Evolutionary conservation across 2,888 invertebrate species (phyloP), one percentile per base, ranked within the genome.

Genomic region (Tenthredo scrophulariae): DNA sequence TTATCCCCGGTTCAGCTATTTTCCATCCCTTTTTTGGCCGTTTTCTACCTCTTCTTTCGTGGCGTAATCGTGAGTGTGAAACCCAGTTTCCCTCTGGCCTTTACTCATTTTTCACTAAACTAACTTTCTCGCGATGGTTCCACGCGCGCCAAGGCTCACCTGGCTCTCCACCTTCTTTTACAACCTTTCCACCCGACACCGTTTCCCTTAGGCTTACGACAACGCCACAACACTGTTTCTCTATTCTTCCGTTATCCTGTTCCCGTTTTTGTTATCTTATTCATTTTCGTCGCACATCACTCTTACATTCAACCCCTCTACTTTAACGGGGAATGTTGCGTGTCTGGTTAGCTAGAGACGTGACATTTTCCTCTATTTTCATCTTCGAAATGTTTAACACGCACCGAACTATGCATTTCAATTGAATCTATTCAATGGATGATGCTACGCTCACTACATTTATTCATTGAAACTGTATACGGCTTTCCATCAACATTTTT

Each of bases 61-160:
- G 62, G 37, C 40, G 80, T 40, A 80, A 80, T 80, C 62, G 22
- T 40, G 58, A 37, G 22, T 80, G 58, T 80, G 62, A 80, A 80
- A 80, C 33, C 40, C 46, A 54, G 77, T 77, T 50, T 50, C 77
- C 77, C 77, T 77, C 77, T 54, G 29, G 54, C 77, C 77, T 77
- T 77, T 54, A 54, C 85, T 85, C 82, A 85, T 85, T 85, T 84
- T 84, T 85, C 85, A 75, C 79, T 85, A 85, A 86, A 86, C 84
- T 86, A 86, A 86, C 85, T 85, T 86, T 86, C 84, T 62, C 37
- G 15, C n/a, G 37, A 15, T 62, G 80, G 37, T 62, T 37, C 33
- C 80, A 80, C 22, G 13, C n/a, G 80, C 40, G n/a, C n/a, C 22
- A 13, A 58, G 50, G 29, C 54, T 54, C 50, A 77, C 77, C 77